Percentiles rank a stretch among this genome's conserved stretches.
Evolutionary conservation across 1,140 invertebrate species (phyloP).

Genomic region (Aphidius gifuensis): DNA sequence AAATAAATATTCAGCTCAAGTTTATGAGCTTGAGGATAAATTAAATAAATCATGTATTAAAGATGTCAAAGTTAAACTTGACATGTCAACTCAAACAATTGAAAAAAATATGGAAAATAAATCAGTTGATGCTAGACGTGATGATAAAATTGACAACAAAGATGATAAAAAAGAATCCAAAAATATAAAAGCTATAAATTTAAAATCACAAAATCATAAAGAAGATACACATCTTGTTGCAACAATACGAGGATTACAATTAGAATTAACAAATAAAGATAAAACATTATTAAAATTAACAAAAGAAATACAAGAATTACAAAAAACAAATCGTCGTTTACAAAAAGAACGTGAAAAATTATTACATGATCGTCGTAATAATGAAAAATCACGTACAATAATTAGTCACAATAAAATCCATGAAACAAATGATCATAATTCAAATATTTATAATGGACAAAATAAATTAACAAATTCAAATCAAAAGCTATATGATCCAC

Average conservation of each 20-base stretch:
- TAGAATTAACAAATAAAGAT: constrained; percentile 70
- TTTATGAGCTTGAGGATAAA: constrained; percentile 66
- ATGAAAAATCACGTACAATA: constrained; percentile 35
- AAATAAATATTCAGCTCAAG: constrained; percentile 70
- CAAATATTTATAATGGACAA: constrained; percentile 53
- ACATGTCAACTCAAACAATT: constrained; percentile 42
- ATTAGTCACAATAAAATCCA: background rate
- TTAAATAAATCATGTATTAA: constrained; percentile 33
- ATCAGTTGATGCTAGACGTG: constrained; percentile 23
- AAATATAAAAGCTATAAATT: constrained; percentile 23
- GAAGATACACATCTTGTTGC: constrained; percentile 74
- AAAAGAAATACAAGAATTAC: constrained; percentile 70
- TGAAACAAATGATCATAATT: constrained; percentile 49
- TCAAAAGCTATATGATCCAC: constrained; percentile 52
- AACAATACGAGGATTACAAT: constrained; percentile 72
- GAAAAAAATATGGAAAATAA: constrained; percentile 31
- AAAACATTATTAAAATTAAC: constrained; percentile 67
- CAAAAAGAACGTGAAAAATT: constrained; percentile 71
- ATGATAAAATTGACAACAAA: background rate
- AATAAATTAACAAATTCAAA: constrained; percentile 45
- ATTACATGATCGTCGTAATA: constrained; percentile 43
- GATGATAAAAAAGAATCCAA: constrained; percentile 33
- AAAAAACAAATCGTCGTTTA: constrained; percentile 69
- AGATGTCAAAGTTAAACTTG: constrained; percentile 32
- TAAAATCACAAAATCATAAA: constrained; percentile 53